Evolutionary conservation across 2,797 vertebrate species (phyloP), one percentile per base, ranked within the genome.

Genomic region (Liasis olivaceus): DNA sequence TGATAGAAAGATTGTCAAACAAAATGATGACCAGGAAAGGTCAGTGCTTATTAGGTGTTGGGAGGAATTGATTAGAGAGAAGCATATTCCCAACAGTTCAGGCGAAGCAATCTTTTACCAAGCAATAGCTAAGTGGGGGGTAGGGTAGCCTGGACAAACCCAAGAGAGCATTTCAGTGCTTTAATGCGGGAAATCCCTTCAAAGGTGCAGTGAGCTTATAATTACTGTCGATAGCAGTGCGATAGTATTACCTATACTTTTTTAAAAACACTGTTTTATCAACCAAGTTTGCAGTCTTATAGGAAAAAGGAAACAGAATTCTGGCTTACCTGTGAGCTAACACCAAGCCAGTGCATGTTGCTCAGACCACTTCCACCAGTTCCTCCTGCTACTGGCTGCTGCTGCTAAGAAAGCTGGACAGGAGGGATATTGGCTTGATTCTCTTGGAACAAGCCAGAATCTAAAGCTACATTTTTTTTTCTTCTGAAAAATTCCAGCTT

Each of bases 1-100:
- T 88, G 89, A 90, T 64, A 90, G 91, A 92, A 92, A 85, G 89
- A 90, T 42, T 66, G 59, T 84, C 66, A 90, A 87, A 93, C 69
- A 90, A 87, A 93, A 88, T 58, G 89, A 54, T 88, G 89, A 26
- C n/a, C 24, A 12, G 85, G 63, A 93, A 93, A 93, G 92, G 85
- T 90, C 92, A 84, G 86, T 64, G 60, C 72, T 93, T 88, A 90
- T 90, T 88, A 90, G 58, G 89, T 64, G 69, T 58, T 28, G 59
- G 51, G n/a, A 88, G 63, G 59, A 90, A 93, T 85, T 90, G 85
- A 88, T 81, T 58, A 81, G n/a, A 56, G 85, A 81, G 51, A 51
- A 22, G 42, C 59, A n/a, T 84, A 88, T 84, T 63, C 81, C 88
- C 51, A 90, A 88, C 81, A 58, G 7, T 84, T 72, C 31, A 42